Evolutionary conservation across 92 coral and sea anemone genomes (phyloP).

Genomic region (Palythoa caribaeorum): DNA sequence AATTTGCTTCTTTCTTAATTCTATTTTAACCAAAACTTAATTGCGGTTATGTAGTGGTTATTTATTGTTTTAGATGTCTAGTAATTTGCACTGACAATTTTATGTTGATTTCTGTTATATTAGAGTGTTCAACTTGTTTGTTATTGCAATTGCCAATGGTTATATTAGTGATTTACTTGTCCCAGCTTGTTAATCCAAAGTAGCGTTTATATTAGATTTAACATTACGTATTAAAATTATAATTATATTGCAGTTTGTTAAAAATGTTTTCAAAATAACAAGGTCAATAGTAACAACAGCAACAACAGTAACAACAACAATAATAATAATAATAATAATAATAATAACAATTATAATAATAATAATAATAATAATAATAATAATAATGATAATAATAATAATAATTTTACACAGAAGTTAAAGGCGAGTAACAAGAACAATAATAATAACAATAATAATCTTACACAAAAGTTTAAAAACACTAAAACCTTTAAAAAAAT

Average conservation of each 20-base stretch:
- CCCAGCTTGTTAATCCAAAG: slow-evolving; percentile 31
- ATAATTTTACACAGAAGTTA: too few relatives aligned
- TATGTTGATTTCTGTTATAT: not conserved
- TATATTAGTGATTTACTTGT: not conserved
- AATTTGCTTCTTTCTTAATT: slow-evolving; percentile 4
- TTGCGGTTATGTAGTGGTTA: not conserved
- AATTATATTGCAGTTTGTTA: not conserved
- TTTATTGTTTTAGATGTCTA: not conserved
- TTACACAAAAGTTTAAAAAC: too few relatives aligned
- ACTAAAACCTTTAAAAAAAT: too few relatives aligned
- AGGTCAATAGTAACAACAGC: too few relatives aligned
- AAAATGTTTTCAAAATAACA: not conserved
- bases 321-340: too few relatives aligned
- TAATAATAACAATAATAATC: too few relatives aligned
- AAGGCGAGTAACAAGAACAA: too few relatives aligned
- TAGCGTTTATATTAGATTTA: not conserved
- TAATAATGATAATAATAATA: too few relatives aligned
- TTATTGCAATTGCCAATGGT: not conserved
- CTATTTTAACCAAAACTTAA: not conserved
- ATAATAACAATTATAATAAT: too few relatives aligned
- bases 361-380: too few relatives aligned
- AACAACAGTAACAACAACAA: too few relatives aligned
- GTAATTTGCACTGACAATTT: not conserved
- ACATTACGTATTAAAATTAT: not conserved
- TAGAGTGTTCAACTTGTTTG: not conserved